phyloP scores from a whole-genome alignment of 2,113 vertebrate species.

The Passer montanus region DNA sequence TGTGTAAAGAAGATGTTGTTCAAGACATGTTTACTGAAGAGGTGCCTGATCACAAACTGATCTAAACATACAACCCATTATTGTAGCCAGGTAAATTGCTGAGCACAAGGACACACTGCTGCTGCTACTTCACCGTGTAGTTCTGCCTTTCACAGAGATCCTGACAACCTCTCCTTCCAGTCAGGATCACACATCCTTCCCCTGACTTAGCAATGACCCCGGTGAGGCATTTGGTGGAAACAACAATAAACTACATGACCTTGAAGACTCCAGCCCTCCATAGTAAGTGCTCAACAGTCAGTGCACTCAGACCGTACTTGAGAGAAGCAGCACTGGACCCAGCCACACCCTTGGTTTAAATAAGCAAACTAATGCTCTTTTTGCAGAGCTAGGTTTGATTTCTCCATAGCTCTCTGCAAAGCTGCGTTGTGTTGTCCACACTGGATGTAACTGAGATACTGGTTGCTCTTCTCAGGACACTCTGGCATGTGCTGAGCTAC shows the following conservation, averaged over 20 bases:
- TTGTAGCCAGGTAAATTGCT: neutral
- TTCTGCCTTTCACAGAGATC: neutral
- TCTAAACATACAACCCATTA: neutral
- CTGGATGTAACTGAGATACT: neutral
- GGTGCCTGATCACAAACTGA: neutral
- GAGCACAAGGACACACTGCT: neutral
- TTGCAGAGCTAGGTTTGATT: neutral
- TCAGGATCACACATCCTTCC: neutral
- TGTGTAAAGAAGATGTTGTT: neutral
- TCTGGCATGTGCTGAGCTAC: constrained; percentile 70
- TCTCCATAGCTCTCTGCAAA: neutral
- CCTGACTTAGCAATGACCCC: neutral
- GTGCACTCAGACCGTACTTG: neutral
- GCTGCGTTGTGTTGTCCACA: rapidly evolving
- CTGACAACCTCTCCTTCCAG: neutral
- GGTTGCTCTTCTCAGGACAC: constrained; percentile 64
- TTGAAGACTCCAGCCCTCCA: neutral
- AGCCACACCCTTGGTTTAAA: neutral
- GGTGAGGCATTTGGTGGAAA: neutral
- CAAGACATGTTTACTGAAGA: neutral
- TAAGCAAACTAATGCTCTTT: neutral
- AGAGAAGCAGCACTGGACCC: neutral
- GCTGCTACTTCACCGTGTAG: rapidly evolving
- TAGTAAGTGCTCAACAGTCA: neutral
- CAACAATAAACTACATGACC: neutral